These are phyloP conservation scores for Triplophysa dalaica DNA, from an alignment of 2,113 vertebrate genomes.

Conservation along the genomic window DNA sequence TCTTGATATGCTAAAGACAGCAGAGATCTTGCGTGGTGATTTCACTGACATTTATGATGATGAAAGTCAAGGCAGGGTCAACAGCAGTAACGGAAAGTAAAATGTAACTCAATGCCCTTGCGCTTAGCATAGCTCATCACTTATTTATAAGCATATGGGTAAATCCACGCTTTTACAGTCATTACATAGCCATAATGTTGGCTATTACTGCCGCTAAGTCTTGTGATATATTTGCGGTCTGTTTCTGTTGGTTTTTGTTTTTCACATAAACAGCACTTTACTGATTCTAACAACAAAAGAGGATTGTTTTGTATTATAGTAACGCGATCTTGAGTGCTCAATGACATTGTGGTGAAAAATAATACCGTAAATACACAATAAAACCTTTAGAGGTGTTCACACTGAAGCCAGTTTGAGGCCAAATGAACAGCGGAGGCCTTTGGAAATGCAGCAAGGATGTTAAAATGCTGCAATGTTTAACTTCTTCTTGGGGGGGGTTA, in stretches of 20 bases:
- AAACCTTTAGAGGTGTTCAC: not conserved
- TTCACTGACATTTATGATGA: conserved; percentile 21
- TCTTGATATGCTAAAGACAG: conserved; percentile 39
- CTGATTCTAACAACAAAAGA: not conserved
- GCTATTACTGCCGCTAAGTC: not conserved
- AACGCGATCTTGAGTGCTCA: conserved; percentile 9
- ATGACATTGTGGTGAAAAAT: not conserved
- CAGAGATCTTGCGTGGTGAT: conserved; percentile 41
- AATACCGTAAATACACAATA: not conserved
- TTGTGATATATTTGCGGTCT: conserved; percentile 10
- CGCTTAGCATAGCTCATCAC: conserved; percentile 15
- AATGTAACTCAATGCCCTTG: conserved; percentile 25
- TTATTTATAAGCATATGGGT: conserved; percentile 39
- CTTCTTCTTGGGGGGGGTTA: too few species aligned
- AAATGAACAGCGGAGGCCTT: not conserved
- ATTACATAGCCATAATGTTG: conserved; percentile 29
- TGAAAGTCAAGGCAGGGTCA: conserved; percentile 38
- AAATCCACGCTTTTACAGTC: conserved; percentile 38
- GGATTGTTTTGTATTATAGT: not conserved
- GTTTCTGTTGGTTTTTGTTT: not conserved
- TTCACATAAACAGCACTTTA: not conserved
- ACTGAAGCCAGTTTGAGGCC: not conserved
- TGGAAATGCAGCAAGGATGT: not conserved
- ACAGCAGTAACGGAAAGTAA: conserved; percentile 17
- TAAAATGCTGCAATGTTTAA: too few species aligned